Evolutionary conservation across 2,113 vertebrate species (phyloP).

Genomic region (Picathartes gymnocephalus): DNA sequence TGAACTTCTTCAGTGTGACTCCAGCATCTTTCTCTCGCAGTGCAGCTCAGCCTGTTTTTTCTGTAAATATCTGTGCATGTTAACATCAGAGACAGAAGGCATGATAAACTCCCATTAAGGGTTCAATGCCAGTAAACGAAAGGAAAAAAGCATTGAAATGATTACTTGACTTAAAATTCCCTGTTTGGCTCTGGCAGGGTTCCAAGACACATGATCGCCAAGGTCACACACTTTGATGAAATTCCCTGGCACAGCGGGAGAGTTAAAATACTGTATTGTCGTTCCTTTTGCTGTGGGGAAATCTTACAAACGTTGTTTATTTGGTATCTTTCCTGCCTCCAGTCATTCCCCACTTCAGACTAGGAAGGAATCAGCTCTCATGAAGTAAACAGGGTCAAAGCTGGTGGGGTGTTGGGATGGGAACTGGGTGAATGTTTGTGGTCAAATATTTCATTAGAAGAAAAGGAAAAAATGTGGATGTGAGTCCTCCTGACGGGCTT

Average conservation of each 20-base stretch:
- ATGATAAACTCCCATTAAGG: not conserved
- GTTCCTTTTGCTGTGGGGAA: constrained; percentile 5
- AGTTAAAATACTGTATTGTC: not conserved
- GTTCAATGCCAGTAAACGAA: not conserved
- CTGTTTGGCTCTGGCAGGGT: not conserved
- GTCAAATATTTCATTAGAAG: not conserved
- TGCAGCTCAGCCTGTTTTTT: not conserved
- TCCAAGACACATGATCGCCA: constrained; percentile 10
- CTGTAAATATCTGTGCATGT: not conserved
- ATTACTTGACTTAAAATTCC: constrained; percentile 10
- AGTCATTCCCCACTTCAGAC: not conserved
- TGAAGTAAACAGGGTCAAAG: not conserved
- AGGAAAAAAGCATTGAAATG: not conserved
- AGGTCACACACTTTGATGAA: constrained; percentile 30
- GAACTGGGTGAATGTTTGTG: not conserved
- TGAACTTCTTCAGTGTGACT: not conserved
- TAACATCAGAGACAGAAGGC: not conserved
- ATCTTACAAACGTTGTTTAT: not conserved
- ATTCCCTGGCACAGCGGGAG: constrained; percentile 45
- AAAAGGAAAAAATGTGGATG: not conserved
- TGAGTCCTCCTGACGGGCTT: not conserved
- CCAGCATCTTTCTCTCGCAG: not conserved
- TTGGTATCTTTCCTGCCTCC: constrained; percentile 9
- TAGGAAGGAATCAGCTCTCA: not conserved
- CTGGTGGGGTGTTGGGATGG: not conserved